Evolutionary conservation across 2,888 invertebrate species (phyloP), one percentile per base, ranked within the genome.

Genomic region (Calliphora vomitoria): DNA sequence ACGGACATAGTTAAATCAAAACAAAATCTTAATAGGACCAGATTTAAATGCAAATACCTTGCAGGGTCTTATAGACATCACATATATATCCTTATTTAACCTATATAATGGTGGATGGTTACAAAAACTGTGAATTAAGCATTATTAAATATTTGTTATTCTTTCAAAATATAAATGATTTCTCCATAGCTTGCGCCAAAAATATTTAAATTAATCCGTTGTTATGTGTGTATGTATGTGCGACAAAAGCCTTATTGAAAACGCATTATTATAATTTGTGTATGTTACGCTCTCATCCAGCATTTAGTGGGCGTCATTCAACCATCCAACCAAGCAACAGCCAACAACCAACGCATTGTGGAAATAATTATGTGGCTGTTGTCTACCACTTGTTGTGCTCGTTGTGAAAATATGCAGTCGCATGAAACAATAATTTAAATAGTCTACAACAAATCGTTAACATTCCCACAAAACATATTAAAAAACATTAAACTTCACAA

Each of bases 371-470:
- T 76, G 81, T 71, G 85, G 69, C 75, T 20, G 31, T 25, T 47
- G 25, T 35, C 18, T 41, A 64, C 69, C 81, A 85, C 81, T 85
- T 85, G 75, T 85, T 80, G 85, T 80, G 13, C 41, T 71, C 53
- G 20, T 71, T 53, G 31, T 55, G 44, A 64, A 72, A 79, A 79
- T 10, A 55, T 20, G 50, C 20, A n/a, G 25, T 44, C 20, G 44
- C 41, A 44, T 55, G 18, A 53, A 83, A 64, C 58, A 79, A 84
- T 79, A 66, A 72, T 74, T 84, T 74, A 68, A 62, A 84, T 66
- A 84, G 47, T 53, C 79, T 84, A 74, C 79, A 79, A 74, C 84
- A 79, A 74, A 79, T 72, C 66, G 84, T 84, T 84, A 84, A 79
- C 72, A 79, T 66, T 72, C 18, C 78, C 84, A 50, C 60, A 84